Evolutionary conservation across 2,113 vertebrate species (phyloP).

Genomic region (Larimichthys polyactis): DNA sequence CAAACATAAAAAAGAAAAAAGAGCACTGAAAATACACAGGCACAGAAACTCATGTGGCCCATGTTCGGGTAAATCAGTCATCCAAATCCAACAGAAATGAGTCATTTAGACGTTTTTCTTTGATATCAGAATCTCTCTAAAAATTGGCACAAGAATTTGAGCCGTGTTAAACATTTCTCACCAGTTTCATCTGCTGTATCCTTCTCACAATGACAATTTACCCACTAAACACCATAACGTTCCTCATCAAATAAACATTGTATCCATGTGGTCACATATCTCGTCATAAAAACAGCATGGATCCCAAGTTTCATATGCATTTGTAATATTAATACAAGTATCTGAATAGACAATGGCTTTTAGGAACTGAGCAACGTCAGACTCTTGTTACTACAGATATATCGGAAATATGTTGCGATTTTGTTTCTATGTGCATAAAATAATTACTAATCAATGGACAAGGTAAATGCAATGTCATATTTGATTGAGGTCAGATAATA

Average conservation of each 20-base stretch:
- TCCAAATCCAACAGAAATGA: neutral
- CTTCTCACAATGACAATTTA: neutral
- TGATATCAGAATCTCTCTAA: constrained; percentile 6
- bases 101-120: neutral
- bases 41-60: neutral
- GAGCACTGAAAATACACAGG: constrained; percentile 10
- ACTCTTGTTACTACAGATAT: neutral
- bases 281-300: constrained; percentile 1
- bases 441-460: neutral
- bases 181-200: neutral
- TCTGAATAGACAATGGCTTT: constrained; percentile 34
- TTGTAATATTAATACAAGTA: constrained; percentile 18
- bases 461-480: constrained; percentile 1
- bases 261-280: constrained; percentile 3
- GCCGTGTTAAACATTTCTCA: constrained; percentile 1
- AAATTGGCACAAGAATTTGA: constrained; percentile 40
- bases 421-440: constrained; percentile 9
- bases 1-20: neutral
- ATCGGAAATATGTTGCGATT: constrained; percentile 2
- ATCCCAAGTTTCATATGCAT: constrained; percentile 9
- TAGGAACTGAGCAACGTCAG: constrained; percentile 22
- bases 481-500: neutral
- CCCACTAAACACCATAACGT: constrained; percentile 12
- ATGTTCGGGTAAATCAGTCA: neutral
- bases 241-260: constrained; percentile 27